Evolutionary conservation across 2,797 vertebrate species (phyloP).

Genomic region (Eospalax fontanierii): DNA sequence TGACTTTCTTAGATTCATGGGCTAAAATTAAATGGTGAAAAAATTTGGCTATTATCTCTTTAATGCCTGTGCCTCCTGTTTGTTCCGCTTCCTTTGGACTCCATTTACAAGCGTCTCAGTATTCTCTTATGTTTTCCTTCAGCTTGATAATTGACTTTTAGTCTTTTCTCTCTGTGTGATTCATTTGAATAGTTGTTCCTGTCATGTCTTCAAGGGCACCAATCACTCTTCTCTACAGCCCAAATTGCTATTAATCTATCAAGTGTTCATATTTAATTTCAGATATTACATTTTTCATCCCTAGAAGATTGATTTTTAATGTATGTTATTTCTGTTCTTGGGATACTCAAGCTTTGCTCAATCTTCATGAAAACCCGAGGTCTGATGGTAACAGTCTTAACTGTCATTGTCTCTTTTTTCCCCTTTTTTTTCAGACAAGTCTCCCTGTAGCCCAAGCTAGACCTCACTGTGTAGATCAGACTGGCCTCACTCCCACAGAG

Average conservation of each 20-base stretch:
- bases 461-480: too few species aligned
- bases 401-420: neutral
- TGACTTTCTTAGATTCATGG: neutral
- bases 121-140: neutral
- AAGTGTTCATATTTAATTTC: neutral
- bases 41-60: neutral
- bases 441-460: too few species aligned
- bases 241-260: constrained; percentile 18
- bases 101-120: neutral
- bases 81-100: neutral
- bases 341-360: neutral
- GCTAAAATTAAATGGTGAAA: constrained; percentile 3
- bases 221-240: neutral
- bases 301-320: neutral
- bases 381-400: neutral
- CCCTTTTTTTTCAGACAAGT: too few species aligned
- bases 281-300: neutral
- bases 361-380: neutral
- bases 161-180: neutral
- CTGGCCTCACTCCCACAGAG: too few species aligned
- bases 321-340: neutral
- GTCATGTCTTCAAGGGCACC: neutral
- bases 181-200: constrained; percentile 16
- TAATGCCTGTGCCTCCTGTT: neutral
- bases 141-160: neutral